phyloP scores from a whole-genome alignment of 2,797 vertebrate genomes.

The Australoheros facetus region DNA sequence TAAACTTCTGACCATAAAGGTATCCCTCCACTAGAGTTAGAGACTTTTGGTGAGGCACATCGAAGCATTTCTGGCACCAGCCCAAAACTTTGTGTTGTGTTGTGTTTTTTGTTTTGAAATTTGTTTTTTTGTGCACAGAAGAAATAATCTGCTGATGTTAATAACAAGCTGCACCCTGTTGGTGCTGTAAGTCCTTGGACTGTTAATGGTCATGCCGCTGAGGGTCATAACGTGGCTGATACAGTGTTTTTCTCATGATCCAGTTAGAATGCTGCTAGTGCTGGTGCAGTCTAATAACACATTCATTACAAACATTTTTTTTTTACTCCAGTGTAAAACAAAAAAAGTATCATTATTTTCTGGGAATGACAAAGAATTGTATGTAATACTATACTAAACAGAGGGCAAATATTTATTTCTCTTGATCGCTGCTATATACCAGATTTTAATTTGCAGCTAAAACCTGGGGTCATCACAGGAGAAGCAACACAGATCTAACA shows the following conservation, averaged over 20 bases:
- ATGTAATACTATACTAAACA: background rate
- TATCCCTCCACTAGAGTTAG: too few species aligned
- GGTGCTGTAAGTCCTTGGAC: background rate
- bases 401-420: background rate
- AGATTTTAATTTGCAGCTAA: slow-evolving; percentile 19
- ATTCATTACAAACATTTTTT: background rate
- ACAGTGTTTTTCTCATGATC: slow-evolving; percentile 4
- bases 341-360: background rate
- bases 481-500: slow-evolving; percentile 10
- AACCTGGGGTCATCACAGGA: slow-evolving; percentile 33
- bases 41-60: too few species aligned
- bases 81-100: too few species aligned
- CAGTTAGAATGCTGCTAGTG: slow-evolving; percentile 7
- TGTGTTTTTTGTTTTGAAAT: too few species aligned
- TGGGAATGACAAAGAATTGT: background rate
- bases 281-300: slow-evolving; percentile 17
- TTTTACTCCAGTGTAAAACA: background rate
- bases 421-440: background rate
- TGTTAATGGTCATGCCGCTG: background rate
- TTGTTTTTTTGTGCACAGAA: too few species aligned
- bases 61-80: too few species aligned
- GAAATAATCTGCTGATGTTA: background rate
- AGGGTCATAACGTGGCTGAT: background rate
- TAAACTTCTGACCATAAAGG: too few species aligned
- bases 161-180: background rate